phyloP scores from a whole-genome alignment of 2,888 invertebrate species.

The Netelia virgata region DNA sequence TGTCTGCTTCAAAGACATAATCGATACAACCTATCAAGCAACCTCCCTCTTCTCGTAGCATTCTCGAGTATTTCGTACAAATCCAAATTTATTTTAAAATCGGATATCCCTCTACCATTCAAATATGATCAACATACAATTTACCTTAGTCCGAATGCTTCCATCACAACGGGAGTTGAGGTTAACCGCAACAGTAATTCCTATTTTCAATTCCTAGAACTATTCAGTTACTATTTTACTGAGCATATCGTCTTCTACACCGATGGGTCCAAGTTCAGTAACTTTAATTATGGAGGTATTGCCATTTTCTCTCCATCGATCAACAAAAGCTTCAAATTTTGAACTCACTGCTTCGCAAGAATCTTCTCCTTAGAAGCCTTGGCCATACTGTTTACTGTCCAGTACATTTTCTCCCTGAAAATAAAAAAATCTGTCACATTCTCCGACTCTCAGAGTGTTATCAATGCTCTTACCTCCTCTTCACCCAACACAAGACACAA shows the following conservation, averaged over 20 bases:
- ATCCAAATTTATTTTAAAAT: neutral
- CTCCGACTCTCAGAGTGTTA: conserved; percentile 12
- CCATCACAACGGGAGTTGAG: neutral
- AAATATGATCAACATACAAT: neutral
- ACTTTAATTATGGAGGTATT: neutral
- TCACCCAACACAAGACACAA: neutral
- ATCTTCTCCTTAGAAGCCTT: conserved; percentile 40
- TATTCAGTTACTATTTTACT: too few relatives aligned
- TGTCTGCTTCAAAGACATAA: neutral
- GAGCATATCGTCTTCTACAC: neutral
- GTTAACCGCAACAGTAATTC: neutral
- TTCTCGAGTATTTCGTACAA: neutral
- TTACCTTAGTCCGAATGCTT: neutral
- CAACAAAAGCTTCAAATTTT: neutral
- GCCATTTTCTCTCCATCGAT: neutral
- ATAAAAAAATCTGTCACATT: neutral
- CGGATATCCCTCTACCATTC: neutral
- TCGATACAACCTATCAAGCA: neutral
- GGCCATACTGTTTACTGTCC: conserved; percentile 23
- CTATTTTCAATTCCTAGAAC: neutral
- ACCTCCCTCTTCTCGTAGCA: neutral
- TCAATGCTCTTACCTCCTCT: conserved; percentile 1
- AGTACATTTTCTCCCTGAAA: neutral
- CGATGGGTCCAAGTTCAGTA: conserved; percentile 2
- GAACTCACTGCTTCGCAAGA: neutral